Percentiles rank a stretch among this genome's conserved stretches.
phyloP scores from a whole-genome alignment of 2,888 invertebrate species.

The Acrobasis consociella region DNA sequence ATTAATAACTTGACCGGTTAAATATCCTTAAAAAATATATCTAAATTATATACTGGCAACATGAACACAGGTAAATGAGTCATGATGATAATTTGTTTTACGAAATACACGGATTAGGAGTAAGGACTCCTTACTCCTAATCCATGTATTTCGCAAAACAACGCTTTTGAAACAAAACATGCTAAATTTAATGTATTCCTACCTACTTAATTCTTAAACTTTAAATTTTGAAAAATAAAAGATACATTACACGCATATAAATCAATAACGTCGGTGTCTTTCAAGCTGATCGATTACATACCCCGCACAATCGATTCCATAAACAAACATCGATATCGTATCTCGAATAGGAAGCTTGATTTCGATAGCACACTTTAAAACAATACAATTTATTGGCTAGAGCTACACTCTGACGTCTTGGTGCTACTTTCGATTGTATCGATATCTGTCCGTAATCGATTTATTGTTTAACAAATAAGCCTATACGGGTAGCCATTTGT shows the following conservation, averaged over 20 bases:
- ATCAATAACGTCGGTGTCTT: neutral
- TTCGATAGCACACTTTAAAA: neutral
- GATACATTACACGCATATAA: neutral
- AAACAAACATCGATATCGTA: conserved; percentile 9
- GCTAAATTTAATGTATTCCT: too few species aligned
- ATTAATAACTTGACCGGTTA: too few species aligned
- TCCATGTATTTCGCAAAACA: too few species aligned
- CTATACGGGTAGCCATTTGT: neutral
- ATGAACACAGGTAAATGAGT: too few species aligned
- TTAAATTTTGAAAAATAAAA: too few species aligned
- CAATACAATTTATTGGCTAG: conserved; percentile 14
- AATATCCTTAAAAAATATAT: too few species aligned
- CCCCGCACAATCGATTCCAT: neutral
- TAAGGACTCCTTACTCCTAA: too few species aligned
- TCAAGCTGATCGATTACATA: conserved; percentile 1
- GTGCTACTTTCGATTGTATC: conserved; percentile 1
- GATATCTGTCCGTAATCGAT: conserved; percentile 1
- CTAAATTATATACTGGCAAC: too few species aligned
- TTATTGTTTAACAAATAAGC: neutral
- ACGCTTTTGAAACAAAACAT: too few species aligned
- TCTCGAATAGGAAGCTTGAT: conserved; percentile 7
- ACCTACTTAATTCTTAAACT: too few species aligned
- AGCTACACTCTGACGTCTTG: neutral
- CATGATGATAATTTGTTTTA: too few species aligned
- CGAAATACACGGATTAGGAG: too few species aligned